These are phyloP conservation scores for Taurulus bubalis DNA, from an alignment of 2,113 vertebrate species.

Conservation along the genomic window DNA sequence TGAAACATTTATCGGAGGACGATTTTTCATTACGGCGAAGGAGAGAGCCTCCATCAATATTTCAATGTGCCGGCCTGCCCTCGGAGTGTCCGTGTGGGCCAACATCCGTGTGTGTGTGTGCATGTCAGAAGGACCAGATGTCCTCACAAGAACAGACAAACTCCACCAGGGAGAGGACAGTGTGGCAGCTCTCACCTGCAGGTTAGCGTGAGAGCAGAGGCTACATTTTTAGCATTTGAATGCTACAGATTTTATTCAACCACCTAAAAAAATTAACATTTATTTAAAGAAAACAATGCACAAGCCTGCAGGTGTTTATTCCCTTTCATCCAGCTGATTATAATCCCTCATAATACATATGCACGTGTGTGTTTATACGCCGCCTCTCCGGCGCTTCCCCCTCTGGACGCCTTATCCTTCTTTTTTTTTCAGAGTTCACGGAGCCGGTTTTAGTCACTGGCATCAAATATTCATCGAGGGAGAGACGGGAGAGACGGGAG, in stretches of 20 bases:
- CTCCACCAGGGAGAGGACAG: not conserved
- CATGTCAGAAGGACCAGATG: slow-evolving; percentile 29
- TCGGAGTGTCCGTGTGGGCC: slow-evolving; percentile 36
- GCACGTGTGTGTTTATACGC: not conserved
- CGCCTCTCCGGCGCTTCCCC: slow-evolving; percentile 26
- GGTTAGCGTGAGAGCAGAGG: not conserved
- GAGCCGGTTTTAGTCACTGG: slow-evolving; percentile 89
- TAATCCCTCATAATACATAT: not conserved
- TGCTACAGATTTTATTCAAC: not conserved
- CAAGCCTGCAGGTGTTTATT: not conserved
- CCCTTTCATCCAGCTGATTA: not conserved
- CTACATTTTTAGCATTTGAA: not conserved
- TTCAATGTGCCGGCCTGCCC: slow-evolving; percentile 77
- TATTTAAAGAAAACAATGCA: not conserved
- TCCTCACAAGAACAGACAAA: slow-evolving; percentile 20
- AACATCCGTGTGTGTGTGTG: slow-evolving; percentile 12
- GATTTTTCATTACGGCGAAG: slow-evolving; percentile 85
- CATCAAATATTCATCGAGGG: slow-evolving; percentile 94
- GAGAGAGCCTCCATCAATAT: slow-evolving; percentile 89
- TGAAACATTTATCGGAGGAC: slow-evolving; percentile 86
- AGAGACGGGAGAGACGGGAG: slow-evolving; percentile 68
- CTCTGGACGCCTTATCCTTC: slow-evolving; percentile 70
- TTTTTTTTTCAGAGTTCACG: slow-evolving; percentile 86
- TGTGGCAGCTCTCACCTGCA: not conserved
- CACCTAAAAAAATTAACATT: not conserved